Percentiles rank a stretch among this genome's conserved stretches.
Conservation (phyloP, 1,140 invertebrate species). For the Ceratosolen fusciceps region DNA sequence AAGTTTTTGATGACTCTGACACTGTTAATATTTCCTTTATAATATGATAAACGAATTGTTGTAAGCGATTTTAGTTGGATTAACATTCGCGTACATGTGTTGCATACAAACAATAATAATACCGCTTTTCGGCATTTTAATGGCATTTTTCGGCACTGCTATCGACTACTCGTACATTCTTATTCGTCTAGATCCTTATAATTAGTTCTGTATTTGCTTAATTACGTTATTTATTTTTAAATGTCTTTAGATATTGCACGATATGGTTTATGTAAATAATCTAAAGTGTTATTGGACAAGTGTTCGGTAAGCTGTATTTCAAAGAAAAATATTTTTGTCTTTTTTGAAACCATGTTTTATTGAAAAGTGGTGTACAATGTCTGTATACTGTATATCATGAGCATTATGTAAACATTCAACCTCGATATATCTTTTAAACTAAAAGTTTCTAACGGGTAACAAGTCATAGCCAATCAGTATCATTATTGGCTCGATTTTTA, state of each 20-base stretch:
- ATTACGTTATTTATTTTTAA: conserved; percentile 3
- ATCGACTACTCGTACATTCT: no score
- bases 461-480: no score
- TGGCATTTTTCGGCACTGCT: neutral
- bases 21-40: neutral
- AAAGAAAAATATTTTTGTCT: neutral
- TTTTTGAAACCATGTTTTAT: neutral
- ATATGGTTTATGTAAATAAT: neutral
- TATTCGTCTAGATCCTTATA: neutral
- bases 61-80: neutral
- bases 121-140: neutral
- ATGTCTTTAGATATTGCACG: neutral
- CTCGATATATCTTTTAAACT: no score
- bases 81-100: neutral
- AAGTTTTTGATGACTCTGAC: conserved; percentile 1
- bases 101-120: neutral
- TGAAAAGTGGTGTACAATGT: neutral
- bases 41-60: conserved; percentile 2
- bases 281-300: neutral
- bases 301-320: neutral
- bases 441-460: no score
- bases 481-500: no score
- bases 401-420: neutral
- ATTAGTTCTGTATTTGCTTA: neutral
- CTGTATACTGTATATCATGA: neutral